Evolutionary conservation across 23 tunicate species (phyloP), one percentile per base, ranked within the genome.

Genomic region (Halocynthia aurantium): DNA sequence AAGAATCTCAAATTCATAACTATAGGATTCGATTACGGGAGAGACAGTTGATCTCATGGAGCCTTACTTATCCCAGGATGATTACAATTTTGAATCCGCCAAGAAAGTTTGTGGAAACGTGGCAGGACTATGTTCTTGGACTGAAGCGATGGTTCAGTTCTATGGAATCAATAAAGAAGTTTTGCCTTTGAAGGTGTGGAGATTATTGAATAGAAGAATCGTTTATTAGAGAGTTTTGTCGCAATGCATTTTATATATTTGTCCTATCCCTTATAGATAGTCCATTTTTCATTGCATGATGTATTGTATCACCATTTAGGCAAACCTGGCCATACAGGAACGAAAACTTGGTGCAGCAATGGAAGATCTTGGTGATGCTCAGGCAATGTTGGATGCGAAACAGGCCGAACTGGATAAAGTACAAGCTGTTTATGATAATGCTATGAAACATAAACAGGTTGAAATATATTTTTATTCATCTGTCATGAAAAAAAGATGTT

Each of bases 31-130:
- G 6, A 93, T 93, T 51, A 93, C 91, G 65, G 98, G 67, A 6
- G 98, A 93, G 53, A 93, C 80, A n/a, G 87, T 93, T 58, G 98
- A 93, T 77, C 54, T 93, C 50, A 80, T 93, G 76, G 92, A 93
- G 57, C 98, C 98, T 7, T 93, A 93, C 56, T 70, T 93, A 10
- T 53, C 68, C 64, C 87, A 81, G 57, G 98, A 93, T 54, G 98
- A 93, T 83, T 93, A 85, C 68, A 93, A 73, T 8, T 62, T 86
- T 52, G 98, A 86, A 69, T 79, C 85, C 18, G 98, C 98, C 0
- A 93, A 85, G 85, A 86, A 86, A 69, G 98, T 93, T 15, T 93
- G 92, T 57, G 98, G 98, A 9, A 85, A 86, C 69, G 98, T 93
- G 11, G 98, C 98, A 0, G 98, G 98, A 6, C 63, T 93, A 62